Evolutionary conservation across 2,113 vertebrate species (phyloP), one percentile per base, ranked within the genome.

Genomic region (Dolichallabes microphthalmus): DNA sequence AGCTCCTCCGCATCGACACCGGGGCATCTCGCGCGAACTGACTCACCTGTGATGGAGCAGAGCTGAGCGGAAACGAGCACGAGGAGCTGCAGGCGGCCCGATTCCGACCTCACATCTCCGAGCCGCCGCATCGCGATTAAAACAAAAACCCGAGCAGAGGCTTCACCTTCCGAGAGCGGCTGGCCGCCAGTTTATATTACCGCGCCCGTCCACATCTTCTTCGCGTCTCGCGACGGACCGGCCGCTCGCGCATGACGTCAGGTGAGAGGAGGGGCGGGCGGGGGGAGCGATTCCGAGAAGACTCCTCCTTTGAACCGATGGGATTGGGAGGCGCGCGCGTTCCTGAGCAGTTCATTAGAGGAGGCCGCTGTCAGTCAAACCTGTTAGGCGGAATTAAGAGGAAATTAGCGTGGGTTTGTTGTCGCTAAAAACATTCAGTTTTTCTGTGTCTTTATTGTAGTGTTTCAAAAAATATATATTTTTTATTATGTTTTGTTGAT

Each of bases 211-310:
- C 94, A 95, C 95, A 95, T 95, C 92, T 94, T 94, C 92, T 94
- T 94, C 92, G 90, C 89, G 86, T 90, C 87, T 91, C 87, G 92
- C 92, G 92, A 93, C 87, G 89, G 92, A 95, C 94, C 95, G 94
- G 94, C 95, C 95, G 94, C 95, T 95, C 93, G 91, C 89, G 92
- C 91, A 93, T 95, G 94, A 95, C 95, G 95, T 95, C 89, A 95
- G 90, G 55, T 82, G 53, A 86, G 90, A 81, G 93, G 66, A 20
- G 68, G 82, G 66, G 85, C 90, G 27, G 93, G 20, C 2, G 50
- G 76, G n/a, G 13, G 52, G 90, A 90, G 91, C 82, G 89, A 71
- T 88, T 89, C 91, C 89, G 82, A 90, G 87, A 89, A 89, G 27
- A 91, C 92, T 88, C 94, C 93, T 87, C 93, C 93, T 89, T 7